phyloP scores from a whole-genome alignment of 2,797 vertebrate genomes.

The Aselliscus stoliczkanus region DNA sequence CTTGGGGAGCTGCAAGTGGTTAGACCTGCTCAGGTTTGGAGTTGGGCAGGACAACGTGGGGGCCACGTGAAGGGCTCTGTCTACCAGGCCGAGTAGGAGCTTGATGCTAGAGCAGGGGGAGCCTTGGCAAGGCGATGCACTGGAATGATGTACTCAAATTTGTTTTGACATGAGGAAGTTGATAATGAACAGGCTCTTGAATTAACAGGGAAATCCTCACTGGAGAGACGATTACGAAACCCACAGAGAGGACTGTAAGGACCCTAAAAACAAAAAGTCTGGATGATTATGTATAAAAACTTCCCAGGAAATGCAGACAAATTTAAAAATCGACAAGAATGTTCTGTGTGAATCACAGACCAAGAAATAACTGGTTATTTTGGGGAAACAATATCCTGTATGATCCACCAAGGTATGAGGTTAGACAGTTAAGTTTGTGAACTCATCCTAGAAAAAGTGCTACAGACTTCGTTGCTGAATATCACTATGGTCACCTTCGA shows the following conservation, averaged over 20 bases:
- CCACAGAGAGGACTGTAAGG: neutral
- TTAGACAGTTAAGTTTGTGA: too few relatives aligned
- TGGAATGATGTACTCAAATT: neutral
- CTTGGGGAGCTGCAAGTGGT: neutral
- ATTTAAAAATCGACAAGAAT: neutral
- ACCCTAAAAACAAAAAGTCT: neutral
- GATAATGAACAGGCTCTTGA: neutral
- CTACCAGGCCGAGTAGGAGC: neutral
- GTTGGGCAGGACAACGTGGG: rapidly evolving
- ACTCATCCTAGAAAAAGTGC: too few relatives aligned
- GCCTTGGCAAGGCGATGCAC: neutral
- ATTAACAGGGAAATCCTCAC: neutral
- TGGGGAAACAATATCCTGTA: neutral
- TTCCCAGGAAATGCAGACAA: neutral
- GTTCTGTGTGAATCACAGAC: neutral
- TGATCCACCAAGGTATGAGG: neutral
- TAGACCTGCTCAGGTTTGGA: neutral
- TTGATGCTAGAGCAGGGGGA: neutral
- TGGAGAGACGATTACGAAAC: neutral
- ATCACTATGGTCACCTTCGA: too few relatives aligned
- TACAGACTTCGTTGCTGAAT: too few relatives aligned
- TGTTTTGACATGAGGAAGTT: neutral
- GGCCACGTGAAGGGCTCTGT: neutral
- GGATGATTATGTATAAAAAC: neutral
- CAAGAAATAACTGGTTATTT: neutral